These are phyloP conservation scores for Orthosia gracilis DNA, from an alignment of 2,888 invertebrate species.

Conservation along the genomic window DNA sequence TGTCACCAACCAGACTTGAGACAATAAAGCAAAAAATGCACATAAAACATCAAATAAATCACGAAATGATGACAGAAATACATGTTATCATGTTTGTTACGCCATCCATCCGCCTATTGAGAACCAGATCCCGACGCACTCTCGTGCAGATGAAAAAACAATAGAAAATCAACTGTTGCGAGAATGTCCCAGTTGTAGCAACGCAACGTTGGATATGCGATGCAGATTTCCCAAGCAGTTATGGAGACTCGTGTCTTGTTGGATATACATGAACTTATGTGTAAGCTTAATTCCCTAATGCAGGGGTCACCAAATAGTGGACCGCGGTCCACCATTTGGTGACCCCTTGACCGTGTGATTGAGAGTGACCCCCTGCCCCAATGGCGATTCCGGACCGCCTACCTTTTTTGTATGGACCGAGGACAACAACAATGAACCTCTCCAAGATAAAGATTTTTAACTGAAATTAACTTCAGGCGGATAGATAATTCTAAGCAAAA, in stretches of 20 bases:
- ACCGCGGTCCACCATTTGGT: no score
- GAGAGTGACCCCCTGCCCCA: no score
- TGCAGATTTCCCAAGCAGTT: conserved; percentile 55
- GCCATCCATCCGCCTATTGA: conserved; percentile 54
- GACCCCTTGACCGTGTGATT: no score
- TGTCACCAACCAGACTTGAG: neutral
- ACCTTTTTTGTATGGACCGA: no score
- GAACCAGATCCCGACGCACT: conserved; percentile 50
- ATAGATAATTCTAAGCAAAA: no score
- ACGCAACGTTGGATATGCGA: conserved; percentile 29
- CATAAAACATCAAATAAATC: conserved; percentile 25
- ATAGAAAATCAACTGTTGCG: conserved; percentile 60
- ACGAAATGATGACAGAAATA: conserved; percentile 30
- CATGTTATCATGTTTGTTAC: conserved; percentile 31
- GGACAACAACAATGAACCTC: no score
- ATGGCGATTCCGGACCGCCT: no score
- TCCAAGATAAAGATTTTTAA: no score
- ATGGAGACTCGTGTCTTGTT: conserved; percentile 17
- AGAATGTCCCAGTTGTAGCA: conserved; percentile 36
- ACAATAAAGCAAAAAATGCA: conserved; percentile 13
- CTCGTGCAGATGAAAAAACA: conserved; percentile 58
- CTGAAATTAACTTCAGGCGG: no score
- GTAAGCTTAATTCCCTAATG: conserved; percentile 1
- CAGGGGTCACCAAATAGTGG: no score
- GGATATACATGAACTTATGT: conserved; percentile 23